Conservation (phyloP, 2,888 invertebrate genomes). For the Amphipoea oculea region DNA sequence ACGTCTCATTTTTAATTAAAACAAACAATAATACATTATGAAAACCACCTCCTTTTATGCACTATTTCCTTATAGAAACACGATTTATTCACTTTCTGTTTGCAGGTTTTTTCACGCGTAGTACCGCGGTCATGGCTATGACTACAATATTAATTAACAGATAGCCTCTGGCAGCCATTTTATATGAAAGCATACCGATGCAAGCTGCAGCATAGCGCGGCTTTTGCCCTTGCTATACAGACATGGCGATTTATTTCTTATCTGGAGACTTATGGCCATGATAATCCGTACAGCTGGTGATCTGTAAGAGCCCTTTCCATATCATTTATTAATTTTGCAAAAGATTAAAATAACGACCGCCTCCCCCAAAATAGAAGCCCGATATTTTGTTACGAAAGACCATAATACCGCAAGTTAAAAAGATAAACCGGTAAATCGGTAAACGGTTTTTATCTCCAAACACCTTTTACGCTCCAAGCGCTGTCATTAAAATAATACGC, state of each 20-base stretch:
- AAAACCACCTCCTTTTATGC: background rate
- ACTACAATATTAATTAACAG: conserved; percentile 26
- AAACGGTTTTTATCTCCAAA: conserved; percentile 64
- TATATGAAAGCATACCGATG: background rate
- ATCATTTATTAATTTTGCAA: conserved; percentile 32
- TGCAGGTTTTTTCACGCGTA: conserved; percentile 14
- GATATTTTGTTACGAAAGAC: conserved; percentile 45
- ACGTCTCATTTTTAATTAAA: background rate
- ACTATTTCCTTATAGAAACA: background rate
- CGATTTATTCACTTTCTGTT: background rate
- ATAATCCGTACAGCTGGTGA: background rate
- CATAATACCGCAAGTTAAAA: conserved; percentile 54
- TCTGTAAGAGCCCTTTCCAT: conserved; percentile 27
- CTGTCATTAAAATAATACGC: conserved; percentile 69
- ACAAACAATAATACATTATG: background rate
- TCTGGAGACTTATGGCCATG: conserved; percentile 1
- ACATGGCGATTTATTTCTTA: conserved; percentile 7
- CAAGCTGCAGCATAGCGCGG: background rate
- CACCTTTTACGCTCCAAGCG: conserved; percentile 62
- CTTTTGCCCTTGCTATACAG: conserved; percentile 1
- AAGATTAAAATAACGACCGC: conserved; percentile 35
- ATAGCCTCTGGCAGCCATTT: conserved; percentile 11
- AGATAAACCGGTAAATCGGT: conserved; percentile 62
- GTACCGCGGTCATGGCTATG: background rate
- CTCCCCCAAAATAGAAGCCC: conserved; percentile 21